Base-by-base conservation (phyloP, 2,113 vertebrate species). In the Ceuthmochares aereus region DNA sequence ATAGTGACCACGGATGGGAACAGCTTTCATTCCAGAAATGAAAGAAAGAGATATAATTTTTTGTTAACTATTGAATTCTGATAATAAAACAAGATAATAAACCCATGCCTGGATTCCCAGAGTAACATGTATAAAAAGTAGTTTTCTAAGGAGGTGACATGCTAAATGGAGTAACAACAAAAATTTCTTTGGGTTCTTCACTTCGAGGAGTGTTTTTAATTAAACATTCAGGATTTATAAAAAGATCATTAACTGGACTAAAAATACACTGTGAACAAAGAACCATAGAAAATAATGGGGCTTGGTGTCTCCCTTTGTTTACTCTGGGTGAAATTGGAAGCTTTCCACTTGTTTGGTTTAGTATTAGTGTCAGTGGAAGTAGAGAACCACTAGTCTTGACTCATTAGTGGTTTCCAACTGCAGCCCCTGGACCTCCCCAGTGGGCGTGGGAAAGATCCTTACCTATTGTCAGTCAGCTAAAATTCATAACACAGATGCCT, bases 401-500 rank as follows among this genome's bases (percentile, higher is more conserved):
- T 59, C 7, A 2, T 40, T 45, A 34, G 63, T 5, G 12, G 7
- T 59, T 92, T 86, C 90, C 85, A 94, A 27, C 77, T 90, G 40
- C 0, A 1, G 58, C 37, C 42, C 74, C 22, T 7, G 4, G 62
- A 56, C 26, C 16, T 27, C 90, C 87, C 68, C 1, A 1, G 16
- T 70, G 86, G 37, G 76, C 86, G 94, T 95, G 93, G 91, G 93
- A 96, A 97, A 89, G 68, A 32, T 92, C 73, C 80, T 22, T 81
- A 59, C 60, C 95, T 84, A 95, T 97, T 97, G 93, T 97, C 77
- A 86, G 37, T 29, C 26, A 47, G 76, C 43, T 84, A 60, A 93
- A 93, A 96, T 90, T 30, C 64, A 78, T 93, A 95, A 93, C 32
- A 30, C 96, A 97, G 91, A 95, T 95, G 89, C 80, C 51, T 93